Percentiles rank a stretch among this genome's conserved stretches.
These are phyloP conservation scores for Enteromius anoplus DNA, from an alignment of 2,797 vertebrate genomes.

Conservation along the genomic window DNA sequence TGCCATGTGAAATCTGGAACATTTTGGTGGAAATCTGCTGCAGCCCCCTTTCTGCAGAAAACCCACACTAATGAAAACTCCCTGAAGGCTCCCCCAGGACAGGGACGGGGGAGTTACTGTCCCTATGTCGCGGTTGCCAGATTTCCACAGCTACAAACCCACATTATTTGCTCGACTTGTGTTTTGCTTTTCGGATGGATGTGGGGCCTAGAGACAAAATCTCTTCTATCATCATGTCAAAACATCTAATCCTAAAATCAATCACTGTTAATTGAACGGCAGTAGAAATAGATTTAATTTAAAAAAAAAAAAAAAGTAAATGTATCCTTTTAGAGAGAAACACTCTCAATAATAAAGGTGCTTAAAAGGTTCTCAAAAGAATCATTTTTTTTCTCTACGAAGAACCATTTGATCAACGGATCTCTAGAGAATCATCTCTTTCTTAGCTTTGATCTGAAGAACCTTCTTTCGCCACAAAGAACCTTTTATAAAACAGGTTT, in stretches of 20 bases:
- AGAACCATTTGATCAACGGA: too few relatives aligned
- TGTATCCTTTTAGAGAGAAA: too few relatives aligned
- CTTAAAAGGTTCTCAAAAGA: too few relatives aligned
- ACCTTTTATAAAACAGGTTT: too few relatives aligned
- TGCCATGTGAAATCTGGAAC: slow-evolving; percentile 16
- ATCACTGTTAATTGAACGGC: background rate
- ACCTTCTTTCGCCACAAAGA: too few relatives aligned
- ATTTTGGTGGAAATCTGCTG: slow-evolving; percentile 31
- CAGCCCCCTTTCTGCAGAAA: slow-evolving; percentile 1
- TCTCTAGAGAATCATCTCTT: too few relatives aligned
- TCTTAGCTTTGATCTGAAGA: too few relatives aligned
- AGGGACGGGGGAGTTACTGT: slow-evolving; percentile 57
- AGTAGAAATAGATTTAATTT: background rate
- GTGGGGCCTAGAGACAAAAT: background rate
- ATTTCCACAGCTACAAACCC: slow-evolving; percentile 69
- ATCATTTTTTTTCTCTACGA: too few relatives aligned
- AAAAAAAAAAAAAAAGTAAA: too few relatives aligned
- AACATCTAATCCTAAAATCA: background rate
- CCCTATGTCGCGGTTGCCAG: slow-evolving; percentile 51
- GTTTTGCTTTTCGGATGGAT: slow-evolving; percentile 67
- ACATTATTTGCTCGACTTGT: slow-evolving; percentile 63
- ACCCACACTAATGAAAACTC: slow-evolving; percentile 26
- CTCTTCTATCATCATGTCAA: background rate
- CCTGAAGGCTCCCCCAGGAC: slow-evolving; percentile 47
- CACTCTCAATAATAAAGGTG: too few relatives aligned